A percentile compares a stretch with the other conserved stretches of the same genome.
phyloP scores from a whole-genome alignment of 2,888 invertebrate genomes.

The Corbicula japonica region DNA sequence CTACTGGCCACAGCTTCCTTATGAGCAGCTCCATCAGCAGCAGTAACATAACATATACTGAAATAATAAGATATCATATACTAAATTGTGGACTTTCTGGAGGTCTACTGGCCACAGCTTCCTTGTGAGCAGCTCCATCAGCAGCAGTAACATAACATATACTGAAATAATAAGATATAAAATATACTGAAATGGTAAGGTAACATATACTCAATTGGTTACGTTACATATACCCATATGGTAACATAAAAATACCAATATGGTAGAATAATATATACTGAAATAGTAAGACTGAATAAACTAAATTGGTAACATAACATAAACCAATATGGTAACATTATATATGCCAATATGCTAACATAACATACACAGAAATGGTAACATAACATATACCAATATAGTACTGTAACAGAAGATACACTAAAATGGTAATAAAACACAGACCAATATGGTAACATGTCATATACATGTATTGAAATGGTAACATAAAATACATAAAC shows the following conservation, averaged over 20 bases:
- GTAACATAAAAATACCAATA: background rate
- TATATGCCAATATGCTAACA: no score
- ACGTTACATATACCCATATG: no score
- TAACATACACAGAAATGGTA: constrained; percentile 5
- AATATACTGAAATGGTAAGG: constrained; percentile 9
- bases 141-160: constrained; percentile 89
- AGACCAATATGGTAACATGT: no score
- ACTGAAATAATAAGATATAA: constrained; percentile 86
- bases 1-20: constrained; percentile 81
- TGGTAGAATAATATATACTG: no score
- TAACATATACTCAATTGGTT: constrained; percentile 3
- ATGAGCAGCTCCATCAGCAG: constrained; percentile 88
- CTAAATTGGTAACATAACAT: no score
- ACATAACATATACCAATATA: no score
- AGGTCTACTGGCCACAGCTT: constrained; percentile 72
- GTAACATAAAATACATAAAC: no score
- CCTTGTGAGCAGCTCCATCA: constrained; percentile 88
- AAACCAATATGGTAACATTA: no score
- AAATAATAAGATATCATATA: constrained; percentile 67
- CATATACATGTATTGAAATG: no score
- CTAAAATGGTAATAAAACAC: no score
- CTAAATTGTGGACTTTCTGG: constrained; percentile 51
- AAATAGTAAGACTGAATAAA: no score
- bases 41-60: constrained; percentile 89
- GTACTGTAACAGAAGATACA: no score